Conservation (phyloP, 1,140 invertebrate species). For the Contarinia nasturtii region DNA sequence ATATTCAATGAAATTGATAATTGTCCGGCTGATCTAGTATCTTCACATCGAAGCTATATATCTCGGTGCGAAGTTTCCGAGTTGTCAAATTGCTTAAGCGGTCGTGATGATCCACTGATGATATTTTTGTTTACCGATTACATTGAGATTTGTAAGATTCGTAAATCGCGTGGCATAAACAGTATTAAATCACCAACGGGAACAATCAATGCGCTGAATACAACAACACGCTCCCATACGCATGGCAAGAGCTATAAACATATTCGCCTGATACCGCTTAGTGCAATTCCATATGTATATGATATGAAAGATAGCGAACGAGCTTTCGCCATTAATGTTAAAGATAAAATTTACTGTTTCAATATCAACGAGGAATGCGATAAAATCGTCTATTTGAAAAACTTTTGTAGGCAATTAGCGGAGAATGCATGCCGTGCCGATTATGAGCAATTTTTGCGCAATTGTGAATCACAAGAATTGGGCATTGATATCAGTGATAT, state of each 20-base stretch:
- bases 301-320: conserved; percentile 69
- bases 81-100: conserved; percentile 64
- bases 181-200: conserved; percentile 42
- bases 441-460: conserved; percentile 58
- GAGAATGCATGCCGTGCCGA: conserved; percentile 67
- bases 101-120: conserved; percentile 69
- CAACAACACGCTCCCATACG: conserved; percentile 7
- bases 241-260: conserved; percentile 74
- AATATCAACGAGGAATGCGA: conserved; percentile 57
- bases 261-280: conserved; percentile 69
- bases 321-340: conserved; percentile 73
- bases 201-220: conserved; percentile 5
- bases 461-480: conserved; percentile 48
- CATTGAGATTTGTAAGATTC: conserved; percentile 78
- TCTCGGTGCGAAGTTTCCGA: conserved; percentile 76
- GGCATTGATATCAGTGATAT: conserved; percentile 72
- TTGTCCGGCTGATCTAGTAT: conserved; percentile 80
- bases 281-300: conserved; percentile 73
- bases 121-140: conserved; percentile 88
- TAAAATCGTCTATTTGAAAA: conserved; percentile 60
- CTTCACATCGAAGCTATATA: conserved; percentile 77
- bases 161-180: conserved; percentile 50
- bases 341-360: conserved; percentile 77
- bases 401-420: conserved; percentile 73
- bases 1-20: conserved; percentile 96